Percentiles rank a stretch among this genome's conserved stretches.
phyloP scores from a whole-genome alignment of 2,797 vertebrate species.

The Rhinella marina region DNA sequence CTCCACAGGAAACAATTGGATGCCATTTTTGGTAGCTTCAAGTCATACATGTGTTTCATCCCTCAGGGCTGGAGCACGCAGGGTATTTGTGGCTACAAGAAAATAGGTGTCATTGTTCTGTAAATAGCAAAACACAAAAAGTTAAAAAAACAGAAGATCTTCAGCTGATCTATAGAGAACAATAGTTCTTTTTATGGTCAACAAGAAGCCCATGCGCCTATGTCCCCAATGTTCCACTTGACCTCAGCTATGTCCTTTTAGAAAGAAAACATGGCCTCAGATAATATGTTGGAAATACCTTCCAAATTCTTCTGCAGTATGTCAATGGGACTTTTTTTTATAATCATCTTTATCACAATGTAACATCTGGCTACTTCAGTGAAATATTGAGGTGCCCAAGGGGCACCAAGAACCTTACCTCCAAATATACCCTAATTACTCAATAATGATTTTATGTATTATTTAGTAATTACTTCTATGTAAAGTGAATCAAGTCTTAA shows the following conservation, averaged over 20 bases:
- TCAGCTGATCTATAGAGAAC: constrained; percentile 7
- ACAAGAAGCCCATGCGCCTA: not conserved
- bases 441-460: no score
- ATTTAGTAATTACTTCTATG: no score
- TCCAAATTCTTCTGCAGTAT: not conserved
- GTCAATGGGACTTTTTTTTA: not conserved
- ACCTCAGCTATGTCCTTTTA: not conserved
- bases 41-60: constrained; percentile 7
- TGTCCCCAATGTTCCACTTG: constrained; percentile 8
- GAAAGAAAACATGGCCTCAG: not conserved
- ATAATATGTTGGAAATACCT: not conserved
- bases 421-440: no score
- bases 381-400: not conserved
- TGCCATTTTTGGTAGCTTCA: not conserved
- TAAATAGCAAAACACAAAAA: constrained; percentile 17
- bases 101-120: constrained; percentile 18
- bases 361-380: not conserved
- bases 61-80: constrained; percentile 3
- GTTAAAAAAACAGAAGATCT: constrained; percentile 15
- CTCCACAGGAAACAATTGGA: constrained; percentile 1
- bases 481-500: no score
- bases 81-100: constrained; percentile 7
- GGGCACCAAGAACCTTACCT: not conserved
- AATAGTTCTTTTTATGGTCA: not conserved
- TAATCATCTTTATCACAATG: no score